Percentiles rank a stretch among this genome's conserved stretches.
These are phyloP conservation scores for Lasaia peninsularis DNA, from an alignment of 1,140 invertebrate genomes.

Conservation along the genomic window DNA sequence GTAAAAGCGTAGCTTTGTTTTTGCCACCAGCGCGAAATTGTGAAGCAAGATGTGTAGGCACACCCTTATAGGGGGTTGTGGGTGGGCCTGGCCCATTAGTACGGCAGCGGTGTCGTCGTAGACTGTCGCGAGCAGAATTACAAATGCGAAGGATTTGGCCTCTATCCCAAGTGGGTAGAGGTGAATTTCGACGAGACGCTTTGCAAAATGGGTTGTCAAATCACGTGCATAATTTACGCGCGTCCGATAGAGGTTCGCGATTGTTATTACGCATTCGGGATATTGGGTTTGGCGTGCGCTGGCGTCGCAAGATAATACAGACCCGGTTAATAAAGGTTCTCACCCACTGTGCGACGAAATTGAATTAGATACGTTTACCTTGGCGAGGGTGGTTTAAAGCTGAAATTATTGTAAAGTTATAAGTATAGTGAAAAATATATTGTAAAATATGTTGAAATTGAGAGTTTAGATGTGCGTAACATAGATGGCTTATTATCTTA, in stretches of 20 bases:
- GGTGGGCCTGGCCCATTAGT: slow-evolving; percentile 56
- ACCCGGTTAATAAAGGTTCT: slow-evolving; percentile 35
- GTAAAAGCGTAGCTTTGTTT: slow-evolving; percentile 9
- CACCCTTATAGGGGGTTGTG: slow-evolving; percentile 31
- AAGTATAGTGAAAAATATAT: too few species aligned
- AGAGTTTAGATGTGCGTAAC: too few species aligned
- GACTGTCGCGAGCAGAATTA: slow-evolving; percentile 33
- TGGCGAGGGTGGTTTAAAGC: neutral
- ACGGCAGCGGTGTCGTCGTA: slow-evolving; percentile 44
- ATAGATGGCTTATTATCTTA: too few species aligned
- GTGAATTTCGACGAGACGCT: slow-evolving; percentile 20
- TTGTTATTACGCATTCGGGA: slow-evolving; percentile 65
- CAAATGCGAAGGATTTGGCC: neutral
- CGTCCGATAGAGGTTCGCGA: slow-evolving; percentile 66
- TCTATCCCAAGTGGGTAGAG: slow-evolving; percentile 24
- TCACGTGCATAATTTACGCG: slow-evolving; percentile 69
- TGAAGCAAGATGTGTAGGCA: slow-evolving; percentile 16
- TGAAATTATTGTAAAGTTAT: neutral
- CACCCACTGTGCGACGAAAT: slow-evolving; percentile 26
- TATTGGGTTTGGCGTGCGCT: slow-evolving; percentile 56
- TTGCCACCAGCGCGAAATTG: slow-evolving; percentile 10
- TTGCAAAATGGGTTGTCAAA: slow-evolving; percentile 21
- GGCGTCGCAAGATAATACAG: slow-evolving; percentile 50
- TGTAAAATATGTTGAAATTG: too few species aligned
- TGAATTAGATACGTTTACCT: slow-evolving; percentile 24